phyloP scores from a whole-genome alignment of 2,888 invertebrate species.

The Syrphus vitripennis region DNA sequence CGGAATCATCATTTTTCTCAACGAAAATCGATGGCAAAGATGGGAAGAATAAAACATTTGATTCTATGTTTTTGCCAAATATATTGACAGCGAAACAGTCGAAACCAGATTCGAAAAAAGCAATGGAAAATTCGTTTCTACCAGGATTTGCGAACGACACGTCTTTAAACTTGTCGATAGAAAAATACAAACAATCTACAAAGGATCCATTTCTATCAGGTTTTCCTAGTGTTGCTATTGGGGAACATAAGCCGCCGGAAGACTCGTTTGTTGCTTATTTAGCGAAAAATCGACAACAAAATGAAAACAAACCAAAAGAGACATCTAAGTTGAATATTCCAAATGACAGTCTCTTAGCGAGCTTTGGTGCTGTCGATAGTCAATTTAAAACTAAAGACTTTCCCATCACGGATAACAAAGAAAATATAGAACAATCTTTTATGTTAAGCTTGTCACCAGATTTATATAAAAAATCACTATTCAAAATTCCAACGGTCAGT shows the following conservation, averaged over 20 bases:
- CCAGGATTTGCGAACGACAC: neutral
- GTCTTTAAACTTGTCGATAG: neutral
- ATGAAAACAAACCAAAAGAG: neutral
- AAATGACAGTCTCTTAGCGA: neutral
- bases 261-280: conserved; percentile 65
- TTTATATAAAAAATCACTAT: neutral
- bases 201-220: conserved; percentile 47
- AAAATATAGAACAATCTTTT: neutral
- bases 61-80: conserved; percentile 35
- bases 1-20: neutral
- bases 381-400: neutral
- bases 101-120: neutral
- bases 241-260: conserved; percentile 21
- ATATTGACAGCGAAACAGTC: neutral
- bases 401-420: neutral
- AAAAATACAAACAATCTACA: conserved; percentile 11
- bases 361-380: neutral
- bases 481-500: neutral
- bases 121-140: conserved; percentile 40
- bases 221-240: conserved; percentile 46
- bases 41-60: neutral
- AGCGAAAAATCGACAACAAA: neutral
- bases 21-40: neutral
- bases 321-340: neutral
- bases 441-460: neutral